Evolutionary conservation across 2,888 invertebrate species (phyloP).

Genomic region (Drosophila prolongata): DNA sequence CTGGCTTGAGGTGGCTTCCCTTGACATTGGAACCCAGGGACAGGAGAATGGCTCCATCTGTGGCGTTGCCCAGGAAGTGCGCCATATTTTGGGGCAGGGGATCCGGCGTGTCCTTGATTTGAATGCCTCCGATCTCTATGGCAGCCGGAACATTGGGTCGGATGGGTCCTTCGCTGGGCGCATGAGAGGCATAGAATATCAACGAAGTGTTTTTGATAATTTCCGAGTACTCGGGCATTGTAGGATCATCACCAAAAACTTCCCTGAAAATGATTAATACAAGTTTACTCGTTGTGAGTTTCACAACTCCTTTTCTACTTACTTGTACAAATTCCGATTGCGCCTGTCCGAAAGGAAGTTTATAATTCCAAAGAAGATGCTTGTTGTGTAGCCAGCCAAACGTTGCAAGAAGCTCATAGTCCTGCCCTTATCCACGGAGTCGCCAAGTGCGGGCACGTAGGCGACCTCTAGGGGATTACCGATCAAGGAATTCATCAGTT

Average conservation of each 20-base stretch:
- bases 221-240: not conserved
- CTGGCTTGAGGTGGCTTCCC: not conserved
- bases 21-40: not conserved
- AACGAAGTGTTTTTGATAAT: not conserved
- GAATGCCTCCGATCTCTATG: slow-evolving; percentile 2
- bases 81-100: not conserved
- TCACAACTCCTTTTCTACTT: not conserved
- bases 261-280: not conserved
- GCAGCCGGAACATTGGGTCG: slow-evolving; percentile 1
- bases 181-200: not conserved
- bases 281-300: too few species aligned
- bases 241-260: not conserved
- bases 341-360: not conserved
- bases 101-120: slow-evolving; percentile 4
- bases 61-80: not conserved
- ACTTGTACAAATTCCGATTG: not conserved
- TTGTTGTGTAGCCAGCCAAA: too few species aligned
- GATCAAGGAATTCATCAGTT: slow-evolving; percentile 52
- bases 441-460: too few species aligned
- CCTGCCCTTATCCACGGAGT: too few species aligned
- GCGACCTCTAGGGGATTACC: slow-evolving; percentile 69
- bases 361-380: not conserved
- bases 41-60: not conserved
- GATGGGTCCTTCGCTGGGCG: not conserved
- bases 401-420: too few species aligned